Evolutionary conservation across 2,113 vertebrate species (phyloP), one percentile per base, ranked within the genome.

Genomic region (Bombycilla garrulus): DNA sequence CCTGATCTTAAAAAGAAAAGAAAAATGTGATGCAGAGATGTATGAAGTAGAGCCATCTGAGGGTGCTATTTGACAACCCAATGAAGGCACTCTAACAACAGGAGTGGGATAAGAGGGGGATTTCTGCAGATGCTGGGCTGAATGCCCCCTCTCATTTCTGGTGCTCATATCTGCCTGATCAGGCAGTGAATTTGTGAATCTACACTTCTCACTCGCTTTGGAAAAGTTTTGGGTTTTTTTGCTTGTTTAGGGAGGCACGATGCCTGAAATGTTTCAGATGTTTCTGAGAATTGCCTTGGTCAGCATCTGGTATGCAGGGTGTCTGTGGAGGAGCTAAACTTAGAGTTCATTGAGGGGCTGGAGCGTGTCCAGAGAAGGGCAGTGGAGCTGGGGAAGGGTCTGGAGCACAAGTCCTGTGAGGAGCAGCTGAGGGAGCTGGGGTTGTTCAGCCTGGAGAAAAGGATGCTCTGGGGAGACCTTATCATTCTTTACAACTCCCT

Each of bases 61-160:
- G 95, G 95, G 95, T 95, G 96, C 93, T 96, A 61, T 96, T 95
- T 3, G 57, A 94, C 93, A 91, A 6, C 13, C 4, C 1, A 80
- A 53, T 5, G 15, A 78, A 85, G 57, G 51, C 78, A 56, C 36
- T 51, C 20, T 16, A 64, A 36, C 40, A 56, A 40, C 29, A 50
- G 0, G 0, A 33, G 33, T 19, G 38, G 47, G 60, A 24, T 44
- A 53, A 60, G 50, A 70, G 12, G 23, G 64, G 42, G 12, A 57
- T 80, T 88, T 67, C 82, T 88, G 66, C 66, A 87, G 45, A 72
- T 40, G 17, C 53, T 67, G 45, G 40, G 45, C 54, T 88, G 36
- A 60, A 57, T 33, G 53, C 26, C 74, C 64, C 35, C 38, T 16
- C 15, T 67, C 57, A 38, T 57, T 33, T 45, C 54, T 76, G 56